Percentiles rank a stretch among this genome's conserved stretches.
Conservation (phyloP, 2,797 vertebrate species). For the Prunella strophiata region DNA sequence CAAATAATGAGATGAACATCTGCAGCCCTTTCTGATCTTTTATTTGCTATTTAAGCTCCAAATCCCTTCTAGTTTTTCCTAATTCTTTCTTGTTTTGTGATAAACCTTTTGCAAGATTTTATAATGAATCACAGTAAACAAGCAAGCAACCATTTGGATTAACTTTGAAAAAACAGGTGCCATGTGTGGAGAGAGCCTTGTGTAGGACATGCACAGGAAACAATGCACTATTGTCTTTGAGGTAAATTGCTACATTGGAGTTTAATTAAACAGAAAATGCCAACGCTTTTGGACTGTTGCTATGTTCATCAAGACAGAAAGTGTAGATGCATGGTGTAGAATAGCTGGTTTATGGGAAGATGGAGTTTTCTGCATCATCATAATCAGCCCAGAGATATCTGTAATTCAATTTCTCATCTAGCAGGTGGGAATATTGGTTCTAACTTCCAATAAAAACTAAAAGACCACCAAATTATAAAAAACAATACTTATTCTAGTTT, state of each 20-base stretch:
- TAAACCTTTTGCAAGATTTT: background rate
- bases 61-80: background rate
- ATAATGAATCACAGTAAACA: background rate
- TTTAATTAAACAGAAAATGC: slow-evolving; percentile 6
- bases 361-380: background rate
- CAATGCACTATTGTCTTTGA: background rate
- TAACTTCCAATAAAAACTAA: background rate
- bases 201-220: background rate
- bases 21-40: background rate
- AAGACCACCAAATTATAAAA: background rate
- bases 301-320: background rate
- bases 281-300: background rate
- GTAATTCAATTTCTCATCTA: background rate
- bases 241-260: background rate
- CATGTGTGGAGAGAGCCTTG: background rate
- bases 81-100: background rate
- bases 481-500: background rate
- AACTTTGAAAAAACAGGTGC: background rate
- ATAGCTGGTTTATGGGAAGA: background rate
- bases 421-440: background rate
- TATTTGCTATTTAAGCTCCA: background rate
- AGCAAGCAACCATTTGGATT: background rate
- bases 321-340: background rate
- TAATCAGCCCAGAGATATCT: background rate
- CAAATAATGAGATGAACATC: background rate